phyloP scores from a whole-genome alignment of 2,888 invertebrate genomes.

The Tenthredo notha region DNA sequence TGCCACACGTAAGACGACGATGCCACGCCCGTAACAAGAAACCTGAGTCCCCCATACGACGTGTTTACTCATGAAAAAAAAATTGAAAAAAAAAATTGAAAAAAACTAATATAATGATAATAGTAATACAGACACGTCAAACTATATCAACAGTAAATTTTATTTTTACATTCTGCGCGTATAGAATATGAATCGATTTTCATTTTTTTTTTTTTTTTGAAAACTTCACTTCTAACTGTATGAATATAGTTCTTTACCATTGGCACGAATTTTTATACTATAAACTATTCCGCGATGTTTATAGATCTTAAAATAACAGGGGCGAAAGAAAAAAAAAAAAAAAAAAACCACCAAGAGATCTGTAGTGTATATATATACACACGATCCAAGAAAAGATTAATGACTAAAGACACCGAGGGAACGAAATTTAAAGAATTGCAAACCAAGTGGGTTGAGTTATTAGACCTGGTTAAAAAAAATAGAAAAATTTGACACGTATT shows the following conservation, averaged over 20 bases:
- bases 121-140: not conserved
- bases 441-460: not conserved
- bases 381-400: constrained; percentile 8
- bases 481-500: not conserved
- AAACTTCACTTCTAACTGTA: not conserved
- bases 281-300: not conserved
- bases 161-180: not conserved
- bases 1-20: constrained; percentile 50
- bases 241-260: not conserved
- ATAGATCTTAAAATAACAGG: constrained; percentile 4
- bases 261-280: not conserved
- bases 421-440: not conserved
- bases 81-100: not conserved
- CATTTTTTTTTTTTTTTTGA: not conserved
- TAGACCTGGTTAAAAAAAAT: not conserved
- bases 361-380: not conserved
- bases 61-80: constrained; percentile 23
- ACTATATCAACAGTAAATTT: not conserved
- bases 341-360: not conserved
- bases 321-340: too few relatives aligned
- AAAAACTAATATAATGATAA: too few relatives aligned
- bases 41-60: not conserved
- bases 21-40: constrained; percentile 44
- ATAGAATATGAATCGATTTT: not conserved
- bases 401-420: not conserved